These are phyloP conservation scores for Hyperopisus bebe DNA, from an alignment of 2,113 vertebrate species.

Conservation along the genomic window DNA sequence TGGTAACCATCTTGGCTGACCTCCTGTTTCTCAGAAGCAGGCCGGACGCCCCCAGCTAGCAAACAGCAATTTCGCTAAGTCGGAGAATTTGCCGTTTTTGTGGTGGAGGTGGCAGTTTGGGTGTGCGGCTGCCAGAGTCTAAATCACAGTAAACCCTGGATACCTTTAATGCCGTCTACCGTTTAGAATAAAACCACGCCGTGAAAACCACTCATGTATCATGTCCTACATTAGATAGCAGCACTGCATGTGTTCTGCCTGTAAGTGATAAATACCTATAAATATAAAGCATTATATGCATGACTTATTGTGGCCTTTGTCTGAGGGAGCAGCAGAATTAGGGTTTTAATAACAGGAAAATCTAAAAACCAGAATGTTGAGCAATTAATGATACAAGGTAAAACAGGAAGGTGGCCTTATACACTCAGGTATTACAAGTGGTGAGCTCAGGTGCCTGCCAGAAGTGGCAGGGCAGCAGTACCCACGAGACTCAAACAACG, in stretches of 20 bases:
- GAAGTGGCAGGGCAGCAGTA: slow-evolving; percentile 61
- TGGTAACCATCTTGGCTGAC: background rate
- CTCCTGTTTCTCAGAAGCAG: background rate
- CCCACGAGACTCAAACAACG: slow-evolving; percentile 59
- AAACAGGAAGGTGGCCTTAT: background rate
- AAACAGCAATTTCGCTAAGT: slow-evolving; percentile 2
- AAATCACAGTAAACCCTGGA: background rate
- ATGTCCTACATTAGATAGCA: background rate
- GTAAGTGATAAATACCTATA: background rate
- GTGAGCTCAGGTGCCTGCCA: background rate
- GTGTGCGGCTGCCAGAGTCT: background rate
- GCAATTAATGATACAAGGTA: background rate
- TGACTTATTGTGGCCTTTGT: background rate
- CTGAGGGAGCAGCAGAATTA: background rate
- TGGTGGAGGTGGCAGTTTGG: background rate
- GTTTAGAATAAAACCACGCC: background rate
- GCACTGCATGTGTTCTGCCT: background rate
- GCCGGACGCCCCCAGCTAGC: background rate
- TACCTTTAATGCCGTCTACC: background rate
- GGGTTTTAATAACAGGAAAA: background rate
- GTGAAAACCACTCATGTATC: background rate
- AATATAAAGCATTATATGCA: background rate
- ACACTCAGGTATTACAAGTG: background rate
- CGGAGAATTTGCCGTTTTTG: background rate
- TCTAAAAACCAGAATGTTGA: background rate